These are phyloP conservation scores for Apamea monoglypha DNA, from an alignment of 2,888 invertebrate genomes.

Conservation along the genomic window DNA sequence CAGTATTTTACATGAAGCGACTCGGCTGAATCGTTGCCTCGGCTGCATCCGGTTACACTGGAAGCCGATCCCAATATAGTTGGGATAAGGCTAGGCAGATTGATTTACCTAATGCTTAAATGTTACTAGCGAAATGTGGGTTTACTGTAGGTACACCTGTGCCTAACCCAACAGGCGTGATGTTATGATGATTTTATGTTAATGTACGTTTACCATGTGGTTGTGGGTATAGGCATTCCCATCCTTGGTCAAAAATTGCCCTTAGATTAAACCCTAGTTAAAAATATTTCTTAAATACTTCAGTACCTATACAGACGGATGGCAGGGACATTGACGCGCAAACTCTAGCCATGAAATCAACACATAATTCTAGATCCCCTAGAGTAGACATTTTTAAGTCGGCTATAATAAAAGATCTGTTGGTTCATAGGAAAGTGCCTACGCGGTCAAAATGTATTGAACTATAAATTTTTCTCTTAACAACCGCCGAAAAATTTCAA, in stretches of 20 bases:
- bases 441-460: no score
- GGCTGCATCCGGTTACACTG: neutral
- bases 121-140: neutral
- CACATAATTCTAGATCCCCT: no score
- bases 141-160: neutral
- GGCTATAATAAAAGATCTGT: no score
- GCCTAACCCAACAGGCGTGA: neutral
- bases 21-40: neutral
- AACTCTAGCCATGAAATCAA: no score
- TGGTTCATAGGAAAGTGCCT: no score
- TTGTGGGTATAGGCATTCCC: neutral
- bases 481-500: no score
- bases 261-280: neutral
- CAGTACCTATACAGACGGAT: no score
- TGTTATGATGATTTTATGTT: neutral
- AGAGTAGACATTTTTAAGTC: no score
- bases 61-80: neutral
- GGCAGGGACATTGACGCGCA: no score
- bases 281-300: no score
- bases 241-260: neutral
- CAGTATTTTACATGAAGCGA: neutral
- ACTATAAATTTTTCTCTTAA: no score
- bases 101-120: neutral
- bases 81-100: neutral
- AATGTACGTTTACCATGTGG: neutral